Conservation (phyloP, 2,888 invertebrate genomes). For the Cataglyphis altisquamis region DNA sequence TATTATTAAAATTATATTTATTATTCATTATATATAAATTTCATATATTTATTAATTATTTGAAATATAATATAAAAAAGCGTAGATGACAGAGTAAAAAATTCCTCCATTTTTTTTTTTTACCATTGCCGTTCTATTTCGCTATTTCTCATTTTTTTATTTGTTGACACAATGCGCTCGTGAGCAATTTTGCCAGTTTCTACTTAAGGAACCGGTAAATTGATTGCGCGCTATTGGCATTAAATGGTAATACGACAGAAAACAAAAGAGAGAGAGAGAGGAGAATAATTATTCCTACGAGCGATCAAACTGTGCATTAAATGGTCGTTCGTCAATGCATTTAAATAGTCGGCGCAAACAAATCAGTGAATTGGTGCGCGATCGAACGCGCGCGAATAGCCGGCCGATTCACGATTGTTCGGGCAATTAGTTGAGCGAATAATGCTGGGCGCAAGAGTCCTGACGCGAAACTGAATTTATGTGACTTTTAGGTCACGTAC, state of each 20-base stretch:
- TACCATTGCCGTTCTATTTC: not conserved
- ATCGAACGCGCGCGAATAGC: slow-evolving; percentile 29
- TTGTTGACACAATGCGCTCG: not conserved
- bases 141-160: not conserved
- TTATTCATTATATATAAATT: not conserved
- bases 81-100: not conserved
- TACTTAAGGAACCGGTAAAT: not conserved
- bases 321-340: slow-evolving; percentile 9
- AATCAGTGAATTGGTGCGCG: slow-evolving; percentile 27
- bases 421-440: slow-evolving; percentile 61
- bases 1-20: not conserved
- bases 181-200: not conserved
- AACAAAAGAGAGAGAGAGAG: not conserved
- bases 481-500: slow-evolving; percentile 54
- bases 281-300: slow-evolving; percentile 18
- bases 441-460: slow-evolving; percentile 40
- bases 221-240: not conserved
- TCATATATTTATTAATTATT: not conserved
- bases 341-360: slow-evolving; percentile 40
- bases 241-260: not conserved
- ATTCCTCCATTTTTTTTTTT: no score
- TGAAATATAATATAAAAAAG: not conserved
- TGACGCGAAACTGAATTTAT: slow-evolving; percentile 56
- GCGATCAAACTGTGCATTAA: slow-evolving; percentile 17
- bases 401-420: slow-evolving; percentile 39